phyloP scores from a whole-genome alignment of 2,113 vertebrate species.

The Vimba vimba region DNA sequence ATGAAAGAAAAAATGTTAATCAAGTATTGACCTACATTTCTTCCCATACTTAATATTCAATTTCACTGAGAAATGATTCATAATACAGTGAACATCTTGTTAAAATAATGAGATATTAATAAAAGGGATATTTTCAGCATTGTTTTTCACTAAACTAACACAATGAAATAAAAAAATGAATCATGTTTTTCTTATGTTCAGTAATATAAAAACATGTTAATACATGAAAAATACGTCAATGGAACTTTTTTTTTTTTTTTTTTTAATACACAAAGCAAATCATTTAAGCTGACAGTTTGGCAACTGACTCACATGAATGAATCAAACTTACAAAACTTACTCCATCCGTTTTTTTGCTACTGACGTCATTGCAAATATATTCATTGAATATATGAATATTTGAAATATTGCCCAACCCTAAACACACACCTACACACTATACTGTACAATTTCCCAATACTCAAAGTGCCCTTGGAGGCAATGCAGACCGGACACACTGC shows the following conservation, averaged over 20 bases:
- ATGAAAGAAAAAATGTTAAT: too few relatives aligned
- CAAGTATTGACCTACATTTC: too few relatives aligned
- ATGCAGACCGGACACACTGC: background rate
- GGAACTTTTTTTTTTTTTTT: background rate
- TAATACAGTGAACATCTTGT: too few relatives aligned
- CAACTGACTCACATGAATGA: background rate
- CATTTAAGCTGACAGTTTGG: background rate
- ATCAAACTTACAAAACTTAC: background rate
- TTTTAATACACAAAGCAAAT: too few relatives aligned
- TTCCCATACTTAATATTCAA: too few relatives aligned
- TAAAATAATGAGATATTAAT: too few relatives aligned
- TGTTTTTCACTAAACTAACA: too few relatives aligned
- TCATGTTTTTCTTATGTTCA: too few relatives aligned
- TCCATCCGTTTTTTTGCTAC: background rate
- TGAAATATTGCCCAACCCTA: background rate
- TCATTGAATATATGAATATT: background rate
- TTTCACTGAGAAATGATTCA: too few relatives aligned
- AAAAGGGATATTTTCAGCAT: too few relatives aligned
- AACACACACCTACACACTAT: background rate
- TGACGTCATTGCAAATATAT: background rate
- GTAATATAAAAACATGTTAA: background rate
- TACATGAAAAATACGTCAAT: background rate
- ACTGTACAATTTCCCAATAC: background rate
- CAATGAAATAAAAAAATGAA: too few relatives aligned
- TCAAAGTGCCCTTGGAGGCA: background rate